Base-by-base conservation (phyloP, 1,140 invertebrate genomes). In the Campoletis sonorensis region DNA sequence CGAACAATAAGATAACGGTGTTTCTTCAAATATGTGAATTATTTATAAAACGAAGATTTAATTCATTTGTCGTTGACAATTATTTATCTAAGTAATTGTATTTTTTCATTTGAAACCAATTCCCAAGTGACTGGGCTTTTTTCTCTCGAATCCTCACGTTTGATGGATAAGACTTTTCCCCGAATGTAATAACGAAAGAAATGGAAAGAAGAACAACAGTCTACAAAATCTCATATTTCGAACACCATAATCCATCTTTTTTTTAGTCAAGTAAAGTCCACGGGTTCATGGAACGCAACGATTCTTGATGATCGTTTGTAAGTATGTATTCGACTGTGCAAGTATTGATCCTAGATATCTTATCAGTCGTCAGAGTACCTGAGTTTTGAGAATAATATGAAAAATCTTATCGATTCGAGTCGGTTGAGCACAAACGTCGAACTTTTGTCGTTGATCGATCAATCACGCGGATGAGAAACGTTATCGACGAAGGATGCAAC, bases 301-400 rank as follows among this genome's bases (percentile, higher is more conserved):
- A 78, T 78, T 64, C 18, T 64, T 7, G 37, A 78, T 78, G 37
- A 27, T 33, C 58, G 23, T 79, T 3, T 13, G 1, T 45, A 45
- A 45, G 40, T 4, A 5, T 45, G 80, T 84, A 70, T 79, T 81
- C 71, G 83, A 78, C 82, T 84, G 79, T 68, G 77, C 58, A 85
- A 81, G 67, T 87, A 87, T 85, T 83, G 83, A 86, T 82, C 79
- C 54, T 72, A 84, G 83, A 85, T 88, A 88, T 82, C 84, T 87
- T 88, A 88, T 88, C 87, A 75, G 27, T 79, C 40, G 79, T 77
- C 61, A 5, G 30, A 77, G 87, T 82, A 85, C 82, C 15, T 30
- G 73, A 58, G 45, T 82, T 84, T 85, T 77, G 73, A 84, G 81
- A 82, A 86, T 79, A 80, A 77, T 54, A 82, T 84, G 61, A 18